phyloP scores from a whole-genome alignment of 2,113 vertebrate species.

The Trogon surrucura region DNA sequence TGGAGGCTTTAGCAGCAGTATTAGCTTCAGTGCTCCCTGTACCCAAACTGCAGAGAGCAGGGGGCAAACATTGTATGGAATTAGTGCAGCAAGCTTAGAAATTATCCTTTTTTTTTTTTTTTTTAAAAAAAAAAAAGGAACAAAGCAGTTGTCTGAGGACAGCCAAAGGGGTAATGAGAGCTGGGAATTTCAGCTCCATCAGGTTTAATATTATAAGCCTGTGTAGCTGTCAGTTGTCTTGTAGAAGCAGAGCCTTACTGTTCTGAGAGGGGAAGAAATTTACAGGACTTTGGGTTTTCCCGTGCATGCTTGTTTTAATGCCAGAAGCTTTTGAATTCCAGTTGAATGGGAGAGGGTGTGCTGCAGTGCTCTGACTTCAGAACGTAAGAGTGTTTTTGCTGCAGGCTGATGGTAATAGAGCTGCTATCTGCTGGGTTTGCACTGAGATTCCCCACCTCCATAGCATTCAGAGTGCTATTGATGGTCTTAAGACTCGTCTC shows the following conservation, averaged over 20 bases:
- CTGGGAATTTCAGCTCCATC: neutral
- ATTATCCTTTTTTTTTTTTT: neutral
- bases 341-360: neutral
- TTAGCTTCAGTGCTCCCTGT: neutral
- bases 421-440: fast-evolving
- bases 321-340: neutral
- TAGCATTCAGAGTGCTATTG: neutral
- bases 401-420: neutral
- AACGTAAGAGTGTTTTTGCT: neutral
- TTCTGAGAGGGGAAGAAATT: neutral
- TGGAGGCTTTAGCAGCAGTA: neutral
- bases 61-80: fast-evolving
- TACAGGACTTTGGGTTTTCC: neutral
- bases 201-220: neutral
- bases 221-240: neutral
- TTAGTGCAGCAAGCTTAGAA: neutral
- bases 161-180: neutral
- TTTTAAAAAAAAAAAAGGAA: neutral
- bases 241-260: neutral
- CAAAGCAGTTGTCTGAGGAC: neutral
- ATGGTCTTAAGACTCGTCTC: neutral
- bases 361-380: neutral
- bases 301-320: neutral
- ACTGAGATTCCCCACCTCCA: neutral
- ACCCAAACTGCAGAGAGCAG: neutral